These are phyloP conservation scores for Sinosuthora webbiana DNA, from an alignment of 2,113 vertebrate genomes.

Conservation along the genomic window DNA sequence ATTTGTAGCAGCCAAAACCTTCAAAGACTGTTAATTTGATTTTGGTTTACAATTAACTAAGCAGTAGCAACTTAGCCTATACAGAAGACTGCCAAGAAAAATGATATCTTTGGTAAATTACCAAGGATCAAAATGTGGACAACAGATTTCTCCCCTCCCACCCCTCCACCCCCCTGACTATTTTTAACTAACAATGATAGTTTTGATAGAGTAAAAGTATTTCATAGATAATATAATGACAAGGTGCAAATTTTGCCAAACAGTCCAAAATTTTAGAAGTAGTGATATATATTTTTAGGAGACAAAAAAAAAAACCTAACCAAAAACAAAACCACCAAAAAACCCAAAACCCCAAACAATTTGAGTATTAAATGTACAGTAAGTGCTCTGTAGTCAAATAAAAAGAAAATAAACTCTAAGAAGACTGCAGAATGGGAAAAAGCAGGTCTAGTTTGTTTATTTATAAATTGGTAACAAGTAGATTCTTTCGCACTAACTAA, in stretches of 20 bases:
- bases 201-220: slow-evolving; percentile 39
- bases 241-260: slow-evolving; percentile 68
- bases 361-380: slow-evolving; percentile 65
- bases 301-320: slow-evolving; percentile 5
- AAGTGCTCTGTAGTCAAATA: slow-evolving; percentile 74
- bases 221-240: slow-evolving; percentile 46
- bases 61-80: slow-evolving; percentile 77
- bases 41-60: slow-evolving; percentile 80
- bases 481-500: slow-evolving; percentile 81
- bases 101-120: slow-evolving; percentile 76
- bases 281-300: slow-evolving; percentile 62
- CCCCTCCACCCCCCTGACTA: background rate
- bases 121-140: slow-evolving; percentile 77
- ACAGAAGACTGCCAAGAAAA: slow-evolving; percentile 77
- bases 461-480: slow-evolving; percentile 81
- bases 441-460: slow-evolving; percentile 79
- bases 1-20: slow-evolving; percentile 51
- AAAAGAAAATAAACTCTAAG: slow-evolving; percentile 77
- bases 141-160: slow-evolving; percentile 69
- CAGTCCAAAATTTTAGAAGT: slow-evolving; percentile 41
- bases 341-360: background rate
- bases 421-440: slow-evolving; percentile 65
- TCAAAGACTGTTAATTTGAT: slow-evolving; percentile 79
- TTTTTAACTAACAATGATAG: slow-evolving; percentile 67
- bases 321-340: background rate